Conservation (phyloP, 2,888 invertebrate species). For the Cacoxenus indagator region DNA sequence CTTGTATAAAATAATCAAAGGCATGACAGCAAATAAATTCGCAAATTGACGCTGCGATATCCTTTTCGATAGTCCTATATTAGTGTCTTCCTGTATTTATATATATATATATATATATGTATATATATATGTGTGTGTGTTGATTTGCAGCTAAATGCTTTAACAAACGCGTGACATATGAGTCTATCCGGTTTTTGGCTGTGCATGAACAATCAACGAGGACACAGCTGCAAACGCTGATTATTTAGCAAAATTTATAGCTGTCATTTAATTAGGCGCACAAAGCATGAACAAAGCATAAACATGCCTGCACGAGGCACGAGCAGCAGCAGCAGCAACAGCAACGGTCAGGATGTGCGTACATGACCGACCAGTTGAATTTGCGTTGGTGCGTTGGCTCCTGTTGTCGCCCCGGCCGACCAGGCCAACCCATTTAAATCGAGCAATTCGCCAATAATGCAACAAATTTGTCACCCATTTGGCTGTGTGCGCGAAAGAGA, state of each 20-base stretch:
- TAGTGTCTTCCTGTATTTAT: background rate
- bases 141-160: constrained; percentile 24
- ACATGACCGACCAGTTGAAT: no score
- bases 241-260: constrained; percentile 52
- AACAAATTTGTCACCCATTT: constrained; percentile 56
- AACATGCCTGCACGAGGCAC: no score
- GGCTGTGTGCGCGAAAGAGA: no score
- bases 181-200: background rate
- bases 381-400: no score
- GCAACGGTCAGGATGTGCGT: no score
- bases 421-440: no score
- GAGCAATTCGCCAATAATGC: constrained; percentile 44
- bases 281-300: constrained; percentile 8
- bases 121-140: background rate
- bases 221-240: constrained; percentile 31
- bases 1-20: background rate
- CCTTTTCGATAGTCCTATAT: background rate
- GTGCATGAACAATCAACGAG: constrained; percentile 24
- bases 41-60: constrained; percentile 18
- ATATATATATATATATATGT: background rate
- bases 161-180: constrained; percentile 26
- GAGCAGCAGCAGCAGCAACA: background rate
- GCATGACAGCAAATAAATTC: constrained; percentile 27
- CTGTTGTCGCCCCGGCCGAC: no score
- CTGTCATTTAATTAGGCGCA: constrained; percentile 56